Evolutionary conservation across 2,797 vertebrate species (phyloP).

Genomic region (Amazona finschi): DNA sequence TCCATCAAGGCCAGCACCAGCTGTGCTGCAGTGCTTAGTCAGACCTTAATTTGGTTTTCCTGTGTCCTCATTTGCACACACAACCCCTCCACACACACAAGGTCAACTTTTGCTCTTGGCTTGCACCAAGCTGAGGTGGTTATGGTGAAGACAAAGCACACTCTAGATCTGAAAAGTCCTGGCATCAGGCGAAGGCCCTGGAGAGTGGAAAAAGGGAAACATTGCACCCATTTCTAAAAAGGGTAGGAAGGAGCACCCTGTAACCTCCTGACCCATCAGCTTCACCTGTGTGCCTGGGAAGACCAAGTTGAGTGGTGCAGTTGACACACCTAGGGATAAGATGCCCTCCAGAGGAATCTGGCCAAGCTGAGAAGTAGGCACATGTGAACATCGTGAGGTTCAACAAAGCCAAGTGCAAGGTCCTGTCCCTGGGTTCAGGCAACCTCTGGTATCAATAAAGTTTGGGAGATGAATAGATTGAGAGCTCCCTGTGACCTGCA

Average conservation of each 20-base stretch:
- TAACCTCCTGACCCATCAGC: background rate
- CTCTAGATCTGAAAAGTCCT: background rate
- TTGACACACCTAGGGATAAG: background rate
- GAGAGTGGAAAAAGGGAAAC: background rate
- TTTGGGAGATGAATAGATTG: background rate
- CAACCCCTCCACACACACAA: accelerated
- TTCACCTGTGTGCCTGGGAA: background rate
- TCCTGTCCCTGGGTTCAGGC: background rate
- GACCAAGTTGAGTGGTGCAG: background rate
- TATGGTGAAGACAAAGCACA: background rate
- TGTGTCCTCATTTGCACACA: background rate
- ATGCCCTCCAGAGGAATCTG: background rate
- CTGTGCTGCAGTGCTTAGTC: background rate
- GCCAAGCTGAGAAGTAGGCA: too few species aligned
- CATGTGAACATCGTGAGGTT: background rate
- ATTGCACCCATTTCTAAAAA: background rate
- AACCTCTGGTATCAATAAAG: too few species aligned
- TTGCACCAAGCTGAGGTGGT: background rate
- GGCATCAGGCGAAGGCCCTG: background rate
- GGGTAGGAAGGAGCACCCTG: background rate
- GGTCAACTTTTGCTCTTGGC: background rate
- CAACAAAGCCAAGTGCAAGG: background rate
- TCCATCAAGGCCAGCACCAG: background rate
- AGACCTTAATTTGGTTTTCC: background rate
- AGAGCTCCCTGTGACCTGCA: background rate